phyloP scores from a whole-genome alignment of 2,797 vertebrate species.

The Macropus fuliginosus region DNA sequence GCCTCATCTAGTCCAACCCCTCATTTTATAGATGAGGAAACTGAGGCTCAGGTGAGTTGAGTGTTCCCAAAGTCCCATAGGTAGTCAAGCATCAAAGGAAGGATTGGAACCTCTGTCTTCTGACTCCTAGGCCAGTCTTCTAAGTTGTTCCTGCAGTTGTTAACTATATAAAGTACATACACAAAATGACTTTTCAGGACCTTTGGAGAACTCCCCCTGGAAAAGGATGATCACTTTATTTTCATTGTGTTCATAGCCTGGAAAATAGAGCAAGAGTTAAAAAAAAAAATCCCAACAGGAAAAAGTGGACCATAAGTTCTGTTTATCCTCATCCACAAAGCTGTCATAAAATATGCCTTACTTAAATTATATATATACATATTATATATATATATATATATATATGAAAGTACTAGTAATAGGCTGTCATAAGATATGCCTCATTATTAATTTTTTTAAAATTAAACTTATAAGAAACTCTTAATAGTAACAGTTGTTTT shows the following conservation, averaged over 20 bases:
- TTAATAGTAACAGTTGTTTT: constrained; percentile 13
- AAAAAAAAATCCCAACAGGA: not conserved
- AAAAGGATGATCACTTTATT: not conserved
- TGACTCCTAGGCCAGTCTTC: not conserved
- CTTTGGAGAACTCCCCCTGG: not conserved
- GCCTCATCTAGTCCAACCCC: not conserved
- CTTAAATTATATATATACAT: not conserved
- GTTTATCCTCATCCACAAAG: not conserved
- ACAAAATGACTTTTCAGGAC: not conserved
- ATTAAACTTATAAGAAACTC: not conserved
- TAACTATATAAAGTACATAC: not conserved
- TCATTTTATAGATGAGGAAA: not conserved
- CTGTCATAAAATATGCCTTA: not conserved
- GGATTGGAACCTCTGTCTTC: not conserved
- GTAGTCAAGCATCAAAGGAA: not conserved
- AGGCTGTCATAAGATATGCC: not conserved
- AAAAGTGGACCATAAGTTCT: not conserved
- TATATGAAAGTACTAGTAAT: not conserved
- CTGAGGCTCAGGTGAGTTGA: not conserved
- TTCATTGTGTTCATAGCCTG: not conserved
- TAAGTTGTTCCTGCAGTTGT: not conserved
- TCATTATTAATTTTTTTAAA: not conserved
- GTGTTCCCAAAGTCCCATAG: not conserved
- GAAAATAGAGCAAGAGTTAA: not conserved
- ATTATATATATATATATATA: too few relatives aligned